Evolutionary conservation across 2,888 invertebrate species (phyloP).

Genomic region (Antheraea assamensis): DNA sequence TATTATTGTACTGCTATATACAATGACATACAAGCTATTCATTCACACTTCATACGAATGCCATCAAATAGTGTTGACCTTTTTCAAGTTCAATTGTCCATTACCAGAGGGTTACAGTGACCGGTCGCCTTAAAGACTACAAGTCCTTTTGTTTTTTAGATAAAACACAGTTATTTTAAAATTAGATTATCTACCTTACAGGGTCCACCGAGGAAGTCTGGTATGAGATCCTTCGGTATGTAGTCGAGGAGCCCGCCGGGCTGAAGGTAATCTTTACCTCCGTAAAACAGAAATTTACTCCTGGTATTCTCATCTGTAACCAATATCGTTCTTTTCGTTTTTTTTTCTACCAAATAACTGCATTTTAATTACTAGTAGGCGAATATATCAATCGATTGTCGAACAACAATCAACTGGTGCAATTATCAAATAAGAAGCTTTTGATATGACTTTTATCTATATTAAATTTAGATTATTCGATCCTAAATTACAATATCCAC

Average conservation of each 20-base stretch:
- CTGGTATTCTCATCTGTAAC: constrained; percentile 93
- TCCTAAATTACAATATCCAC: too few species aligned
- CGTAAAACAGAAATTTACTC: constrained; percentile 95
- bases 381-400: too few species aligned
- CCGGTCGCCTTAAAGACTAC: too few species aligned
- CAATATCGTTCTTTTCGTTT: too few species aligned
- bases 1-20: background rate
- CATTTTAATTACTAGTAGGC: too few species aligned
- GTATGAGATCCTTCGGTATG: constrained; percentile 92
- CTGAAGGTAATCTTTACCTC: constrained; percentile 92
- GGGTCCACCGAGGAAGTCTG: constrained; percentile 95
- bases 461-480: too few species aligned
- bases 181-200: constrained; percentile 84
- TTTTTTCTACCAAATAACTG: too few species aligned
- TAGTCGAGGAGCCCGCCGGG: constrained; percentile 92
- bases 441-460: too few species aligned
- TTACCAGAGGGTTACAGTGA: background rate
- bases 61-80: background rate
- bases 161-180: constrained; percentile 19
- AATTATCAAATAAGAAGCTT: too few species aligned
- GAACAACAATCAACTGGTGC: too few species aligned
- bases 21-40: background rate
- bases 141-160: background rate
- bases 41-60: background rate
- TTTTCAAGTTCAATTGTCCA: background rate